Conservation (phyloP, 2,797 vertebrate genomes). For the Coendou prehensilis region DNA sequence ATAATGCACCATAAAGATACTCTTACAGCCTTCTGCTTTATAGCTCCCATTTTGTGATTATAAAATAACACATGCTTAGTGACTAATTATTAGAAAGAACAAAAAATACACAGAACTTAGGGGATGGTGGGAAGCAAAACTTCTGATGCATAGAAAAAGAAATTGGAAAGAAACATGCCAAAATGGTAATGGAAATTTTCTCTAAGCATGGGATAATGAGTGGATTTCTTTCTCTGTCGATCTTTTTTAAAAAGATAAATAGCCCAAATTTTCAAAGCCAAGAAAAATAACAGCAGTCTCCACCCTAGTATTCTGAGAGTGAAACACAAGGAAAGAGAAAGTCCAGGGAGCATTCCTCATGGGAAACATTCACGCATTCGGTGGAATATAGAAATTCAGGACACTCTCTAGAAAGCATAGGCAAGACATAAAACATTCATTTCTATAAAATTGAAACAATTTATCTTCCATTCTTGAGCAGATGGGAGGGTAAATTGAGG, state of each 20-base stretch:
- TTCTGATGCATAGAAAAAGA: slow-evolving; percentile 17
- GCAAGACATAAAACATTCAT: slow-evolving; percentile 84
- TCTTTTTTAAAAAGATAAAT: slow-evolving; percentile 62
- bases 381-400: slow-evolving; percentile 78
- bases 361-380: slow-evolving; percentile 67
- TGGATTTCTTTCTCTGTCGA: slow-evolving; percentile 59
- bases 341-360: background rate
- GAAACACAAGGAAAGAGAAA: background rate
- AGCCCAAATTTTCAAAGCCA: slow-evolving; percentile 22
- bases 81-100: slow-evolving; percentile 18
- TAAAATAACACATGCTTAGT: slow-evolving; percentile 1
- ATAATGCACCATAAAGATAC: background rate
- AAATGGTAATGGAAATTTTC: slow-evolving; percentile 48
- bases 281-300: slow-evolving; percentile 13
- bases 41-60: background rate
- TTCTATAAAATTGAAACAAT: slow-evolving; percentile 86
- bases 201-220: slow-evolving; percentile 63
- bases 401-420: slow-evolving; percentile 74
- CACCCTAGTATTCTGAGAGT: slow-evolving; percentile 10
- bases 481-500: slow-evolving; percentile 84
- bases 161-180: slow-evolving; percentile 33
- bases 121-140: background rate
- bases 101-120: background rate
- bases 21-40: slow-evolving; percentile 5
- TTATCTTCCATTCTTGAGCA: slow-evolving; percentile 85